A percentile compares a stretch with the other conserved stretches of the same genome.
phyloP scores from a whole-genome alignment of 2,888 invertebrate species.

The Phortica magna region DNA sequence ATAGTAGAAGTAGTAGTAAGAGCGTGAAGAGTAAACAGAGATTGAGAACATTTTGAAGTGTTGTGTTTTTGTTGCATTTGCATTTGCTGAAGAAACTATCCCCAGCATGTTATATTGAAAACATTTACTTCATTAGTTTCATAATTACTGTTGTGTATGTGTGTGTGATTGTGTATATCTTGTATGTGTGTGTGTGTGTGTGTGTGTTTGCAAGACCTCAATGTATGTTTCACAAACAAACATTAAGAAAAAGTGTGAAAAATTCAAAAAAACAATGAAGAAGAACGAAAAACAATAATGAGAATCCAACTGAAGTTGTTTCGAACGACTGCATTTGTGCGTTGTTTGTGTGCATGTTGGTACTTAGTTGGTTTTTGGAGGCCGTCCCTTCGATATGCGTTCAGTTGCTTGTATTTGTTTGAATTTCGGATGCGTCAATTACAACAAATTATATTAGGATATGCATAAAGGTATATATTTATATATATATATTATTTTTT shows the following conservation, averaged over 20 bases:
- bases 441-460: slow-evolving; percentile 20
- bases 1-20: slow-evolving; percentile 43
- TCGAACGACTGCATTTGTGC: slow-evolving; percentile 18
- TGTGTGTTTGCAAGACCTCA: background rate
- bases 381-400: background rate
- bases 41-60: background rate
- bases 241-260: background rate
- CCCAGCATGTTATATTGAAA: background rate
- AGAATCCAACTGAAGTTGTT: background rate
- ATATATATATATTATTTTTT: slow-evolving; percentile 34
- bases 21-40: slow-evolving; percentile 20
- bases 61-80: slow-evolving; percentile 2
- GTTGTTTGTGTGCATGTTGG: slow-evolving; percentile 8
- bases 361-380: background rate
- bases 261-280: background rate
- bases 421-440: background rate
- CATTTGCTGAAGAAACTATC: background rate
- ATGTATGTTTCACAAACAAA: background rate
- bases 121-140: background rate
- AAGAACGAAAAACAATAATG: slow-evolving; percentile 14
- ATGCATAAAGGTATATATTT: background rate
- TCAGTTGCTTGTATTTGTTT: background rate
- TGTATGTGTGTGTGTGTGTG: background rate
- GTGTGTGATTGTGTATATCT: too few relatives aligned
- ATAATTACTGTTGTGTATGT: background rate